Percentiles rank a stretch among this genome's conserved stretches.
phyloP scores from a whole-genome alignment of 2,113 vertebrate species.

The rabbit (Oryctolagus cuniculus) region mOryCun1.1 NC_091442.1:13033001-13033500 shows the following conservation, averaged over 20 bases:
- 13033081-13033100: neutral
- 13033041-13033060: neutral
- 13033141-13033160: neutral
- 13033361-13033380: neutral
- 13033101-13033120: neutral
- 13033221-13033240: neutral
- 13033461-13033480: neutral
- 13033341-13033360: neutral
- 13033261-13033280: neutral
- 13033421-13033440: neutral
- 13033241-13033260: neutral
- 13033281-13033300: neutral
- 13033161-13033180: neutral
- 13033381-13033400: neutral
- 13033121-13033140: neutral
- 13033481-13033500: neutral
- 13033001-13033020: neutral
- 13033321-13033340: neutral
- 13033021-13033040: neutral
- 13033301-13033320: neutral
- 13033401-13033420: neutral
- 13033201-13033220: neutral
- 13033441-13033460: neutral
- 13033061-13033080: neutral
- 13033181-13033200: neutral